Evolutionary conservation across 2,797 vertebrate species (phyloP), one percentile per base, ranked within the genome.

Genomic region (Choloepus didactylus): DNA sequence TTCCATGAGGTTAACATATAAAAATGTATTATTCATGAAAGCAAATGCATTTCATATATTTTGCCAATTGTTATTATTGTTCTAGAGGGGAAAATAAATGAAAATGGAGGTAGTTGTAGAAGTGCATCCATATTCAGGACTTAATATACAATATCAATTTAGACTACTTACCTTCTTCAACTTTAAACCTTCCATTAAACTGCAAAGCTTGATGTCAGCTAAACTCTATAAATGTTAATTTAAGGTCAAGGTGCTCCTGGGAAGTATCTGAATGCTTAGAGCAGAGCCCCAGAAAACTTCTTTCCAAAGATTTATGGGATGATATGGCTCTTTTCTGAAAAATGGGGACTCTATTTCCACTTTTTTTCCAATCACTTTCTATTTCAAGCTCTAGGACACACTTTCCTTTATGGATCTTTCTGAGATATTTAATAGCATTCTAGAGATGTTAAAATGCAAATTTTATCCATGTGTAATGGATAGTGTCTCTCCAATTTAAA

Each of bases 181-280:
- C 95, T 82, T 97, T 97, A 97, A 95, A 95, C 95, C 93, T 97
- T 95, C 92, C 84, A 96, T 96, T 98, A 97, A 96, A 96, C 95
- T 93, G 95, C 91, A 97, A 96, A 97, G 77, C 95, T 90, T 87
- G 84, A 91, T 97, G 96, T 97, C 96, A 95, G 97, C 95, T 96
- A 97, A 97, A 97, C 97, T 97, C 96, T 94, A 96, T 97, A 98
- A 97, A 97, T 97, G 96, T 97, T 97, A 97, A 97, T 98, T 97
- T 98, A 97, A 97, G 97, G 97, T 98, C 97, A 97, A 96, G 95
- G 87, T 86, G 44, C 97, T 97, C 97, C 95, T 95, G 96, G 95
- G 96, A 98, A 96, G 93, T 91, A 97, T 96, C 96, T 95, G 95
- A 97, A 98, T 95, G 96, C 97, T 95, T 93, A 95, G 80, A 95